Evolutionary conservation across 2,888 invertebrate species (phyloP).

Genomic region (Diarsia dahlii): DNA sequence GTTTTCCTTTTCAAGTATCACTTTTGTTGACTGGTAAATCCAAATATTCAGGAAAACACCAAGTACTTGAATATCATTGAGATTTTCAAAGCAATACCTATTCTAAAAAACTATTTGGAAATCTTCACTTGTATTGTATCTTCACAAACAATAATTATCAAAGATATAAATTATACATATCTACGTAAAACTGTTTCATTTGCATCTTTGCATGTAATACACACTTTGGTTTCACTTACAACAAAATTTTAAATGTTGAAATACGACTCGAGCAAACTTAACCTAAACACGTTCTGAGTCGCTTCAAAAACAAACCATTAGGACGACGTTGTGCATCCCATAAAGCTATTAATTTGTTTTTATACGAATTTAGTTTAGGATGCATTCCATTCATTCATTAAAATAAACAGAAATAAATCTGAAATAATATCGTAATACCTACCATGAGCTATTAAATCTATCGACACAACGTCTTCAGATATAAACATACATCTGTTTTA

Average conservation of each 20-base stretch:
- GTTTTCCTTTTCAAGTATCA: constrained; percentile 12
- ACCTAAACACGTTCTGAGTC: constrained; percentile 37
- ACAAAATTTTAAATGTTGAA: constrained; percentile 34
- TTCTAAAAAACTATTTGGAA: background rate
- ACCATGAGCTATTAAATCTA: constrained; percentile 49
- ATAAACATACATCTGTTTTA: constrained; percentile 78
- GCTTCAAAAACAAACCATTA: constrained; percentile 46
- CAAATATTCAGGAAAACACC: constrained; percentile 2
- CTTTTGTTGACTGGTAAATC: constrained; percentile 14
- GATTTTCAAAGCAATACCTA: background rate
- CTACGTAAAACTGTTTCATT: constrained; percentile 13
- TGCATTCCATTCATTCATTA: constrained; percentile 1
- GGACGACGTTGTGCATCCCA: constrained; percentile 7
- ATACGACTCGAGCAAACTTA: constrained; percentile 26
- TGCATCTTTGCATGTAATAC: constrained; percentile 31
- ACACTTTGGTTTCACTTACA: constrained; percentile 21
- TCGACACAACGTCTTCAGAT: constrained; percentile 61
- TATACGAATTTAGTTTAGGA: background rate
- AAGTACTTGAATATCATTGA: constrained; percentile 2
- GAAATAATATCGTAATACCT: constrained; percentile 20
- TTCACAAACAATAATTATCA: constrained; percentile 3
- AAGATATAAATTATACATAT: background rate
- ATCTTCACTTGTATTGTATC: constrained; percentile 2
- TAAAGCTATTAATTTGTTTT: constrained; percentile 15
- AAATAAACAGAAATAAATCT: constrained; percentile 15